Evolutionary conservation across 2,888 invertebrate genomes (phyloP).

Genomic region (Drymonia ruficornis): DNA sequence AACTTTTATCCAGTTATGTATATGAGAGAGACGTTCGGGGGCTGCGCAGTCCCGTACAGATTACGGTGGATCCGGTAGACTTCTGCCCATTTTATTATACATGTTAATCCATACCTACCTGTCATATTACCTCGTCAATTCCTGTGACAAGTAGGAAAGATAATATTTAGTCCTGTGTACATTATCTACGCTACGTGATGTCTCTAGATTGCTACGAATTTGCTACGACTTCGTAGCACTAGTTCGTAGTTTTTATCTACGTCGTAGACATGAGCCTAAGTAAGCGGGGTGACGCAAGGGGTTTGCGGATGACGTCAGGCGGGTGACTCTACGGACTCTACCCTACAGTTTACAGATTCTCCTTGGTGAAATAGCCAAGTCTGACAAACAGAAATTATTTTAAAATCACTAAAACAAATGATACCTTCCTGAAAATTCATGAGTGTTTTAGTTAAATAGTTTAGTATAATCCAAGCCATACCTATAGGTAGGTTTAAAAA

Average conservation of each 20-base stretch:
- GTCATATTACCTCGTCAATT: slow-evolving; percentile 44
- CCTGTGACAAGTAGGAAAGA: slow-evolving; percentile 30
- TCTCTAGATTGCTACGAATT: not conserved
- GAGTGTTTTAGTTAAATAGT: no score
- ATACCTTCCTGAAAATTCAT: no score
- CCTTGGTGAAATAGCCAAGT: no score
- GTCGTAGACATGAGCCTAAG: no score
- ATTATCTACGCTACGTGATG: not conserved
- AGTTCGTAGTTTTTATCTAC: not conserved
- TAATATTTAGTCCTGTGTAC: slow-evolving; percentile 12
- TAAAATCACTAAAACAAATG: no score
- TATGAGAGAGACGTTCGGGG: slow-evolving; percentile 62
- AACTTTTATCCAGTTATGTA: slow-evolving; percentile 64
- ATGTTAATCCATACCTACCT: slow-evolving; percentile 24
- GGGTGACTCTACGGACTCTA: not conserved
- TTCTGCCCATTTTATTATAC: slow-evolving; percentile 6
- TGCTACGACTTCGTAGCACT: not conserved
- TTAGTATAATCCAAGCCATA: no score
- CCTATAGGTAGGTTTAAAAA: no score
- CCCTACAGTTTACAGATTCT: no score
- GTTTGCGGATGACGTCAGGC: not conserved
- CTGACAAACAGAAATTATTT: no score
- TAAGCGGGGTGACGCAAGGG: not conserved
- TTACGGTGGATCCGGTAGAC: slow-evolving; percentile 35
- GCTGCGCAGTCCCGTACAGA: slow-evolving; percentile 53